A percentile compares a stretch with the other conserved stretches of the same genome.
Evolutionary conservation across 1,140 invertebrate genomes (phyloP).

Genomic region (Achroia grisella): DNA sequence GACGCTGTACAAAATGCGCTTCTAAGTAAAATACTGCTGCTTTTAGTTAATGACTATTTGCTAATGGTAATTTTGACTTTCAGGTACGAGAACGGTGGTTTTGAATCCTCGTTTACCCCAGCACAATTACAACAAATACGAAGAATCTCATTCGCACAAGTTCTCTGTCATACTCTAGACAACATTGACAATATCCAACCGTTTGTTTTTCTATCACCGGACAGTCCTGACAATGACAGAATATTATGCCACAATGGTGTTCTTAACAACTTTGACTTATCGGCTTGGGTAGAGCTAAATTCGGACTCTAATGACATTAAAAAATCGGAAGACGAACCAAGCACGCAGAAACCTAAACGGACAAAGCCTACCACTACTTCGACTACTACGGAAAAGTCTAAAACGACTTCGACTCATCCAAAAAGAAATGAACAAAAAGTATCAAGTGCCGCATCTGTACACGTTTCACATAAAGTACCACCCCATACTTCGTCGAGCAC

Average conservation of each 20-base stretch:
- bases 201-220: constrained; percentile 83
- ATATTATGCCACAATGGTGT: constrained; percentile 79
- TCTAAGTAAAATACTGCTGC: too few relatives aligned
- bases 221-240: constrained; percentile 77
- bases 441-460: constrained; percentile 14
- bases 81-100: constrained; percentile 84
- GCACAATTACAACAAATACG: constrained; percentile 92
- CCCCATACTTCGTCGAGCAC: constrained; percentile 17
- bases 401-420: constrained; percentile 24
- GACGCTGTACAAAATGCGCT: too few relatives aligned
- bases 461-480: constrained; percentile 27
- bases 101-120: constrained; percentile 83
- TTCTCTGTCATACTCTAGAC: constrained; percentile 90
- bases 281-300: constrained; percentile 75
- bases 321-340: constrained; percentile 37
- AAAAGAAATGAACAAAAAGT: constrained; percentile 27
- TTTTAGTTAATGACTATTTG: neutral
- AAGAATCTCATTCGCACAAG: constrained; percentile 84
- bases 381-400: constrained; percentile 27
- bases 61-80: constrained; percentile 11
- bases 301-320: constrained; percentile 48
- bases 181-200: constrained; percentile 81
- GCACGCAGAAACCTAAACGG: constrained; percentile 29
- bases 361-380: constrained; percentile 27
- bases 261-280: constrained; percentile 82